phyloP scores from a whole-genome alignment of 2,113 vertebrate genomes.

The Podiceps cristatus region DNA sequence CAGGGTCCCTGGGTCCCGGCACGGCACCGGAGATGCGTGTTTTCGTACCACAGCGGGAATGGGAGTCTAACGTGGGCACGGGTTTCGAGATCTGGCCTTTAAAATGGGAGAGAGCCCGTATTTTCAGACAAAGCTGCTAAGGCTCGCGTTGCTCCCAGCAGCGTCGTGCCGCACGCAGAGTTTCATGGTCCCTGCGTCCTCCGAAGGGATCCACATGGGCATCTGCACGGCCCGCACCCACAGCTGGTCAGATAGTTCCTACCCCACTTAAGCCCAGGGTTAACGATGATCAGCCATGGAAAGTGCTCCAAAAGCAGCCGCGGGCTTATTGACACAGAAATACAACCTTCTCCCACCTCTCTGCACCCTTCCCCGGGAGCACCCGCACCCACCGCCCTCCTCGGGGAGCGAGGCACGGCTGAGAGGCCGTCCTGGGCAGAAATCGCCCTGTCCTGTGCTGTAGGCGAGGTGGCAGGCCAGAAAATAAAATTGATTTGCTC shows the following conservation, averaged over 20 bases:
- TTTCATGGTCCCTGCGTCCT: accelerated
- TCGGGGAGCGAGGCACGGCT: neutral
- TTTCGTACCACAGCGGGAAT: neutral
- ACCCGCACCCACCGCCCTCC: accelerated
- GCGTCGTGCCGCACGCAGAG: accelerated
- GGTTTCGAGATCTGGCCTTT: too few species aligned
- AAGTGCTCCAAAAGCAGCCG: neutral
- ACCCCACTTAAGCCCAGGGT: neutral
- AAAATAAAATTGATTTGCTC: neutral
- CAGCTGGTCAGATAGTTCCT: neutral
- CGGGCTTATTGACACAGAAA: too few species aligned
- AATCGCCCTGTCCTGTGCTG: accelerated
- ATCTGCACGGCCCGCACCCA: neutral
- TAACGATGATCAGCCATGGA: accelerated
- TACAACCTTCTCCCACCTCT: too few species aligned
- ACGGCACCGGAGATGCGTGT: accelerated
- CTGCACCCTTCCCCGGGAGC: neutral
- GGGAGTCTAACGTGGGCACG: neutral
- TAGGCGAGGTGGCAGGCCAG: accelerated
- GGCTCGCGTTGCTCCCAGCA: accelerated
- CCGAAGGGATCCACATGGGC: too few species aligned
- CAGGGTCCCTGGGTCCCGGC: accelerated
- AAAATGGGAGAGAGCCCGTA: neutral
- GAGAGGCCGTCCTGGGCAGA: neutral
- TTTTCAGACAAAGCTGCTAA: neutral